A percentile compares a stretch with the other conserved stretches of the same genome.
Evolutionary conservation across 2,113 vertebrate species (phyloP).

Genomic region (Tapirus terrestris): DNA sequence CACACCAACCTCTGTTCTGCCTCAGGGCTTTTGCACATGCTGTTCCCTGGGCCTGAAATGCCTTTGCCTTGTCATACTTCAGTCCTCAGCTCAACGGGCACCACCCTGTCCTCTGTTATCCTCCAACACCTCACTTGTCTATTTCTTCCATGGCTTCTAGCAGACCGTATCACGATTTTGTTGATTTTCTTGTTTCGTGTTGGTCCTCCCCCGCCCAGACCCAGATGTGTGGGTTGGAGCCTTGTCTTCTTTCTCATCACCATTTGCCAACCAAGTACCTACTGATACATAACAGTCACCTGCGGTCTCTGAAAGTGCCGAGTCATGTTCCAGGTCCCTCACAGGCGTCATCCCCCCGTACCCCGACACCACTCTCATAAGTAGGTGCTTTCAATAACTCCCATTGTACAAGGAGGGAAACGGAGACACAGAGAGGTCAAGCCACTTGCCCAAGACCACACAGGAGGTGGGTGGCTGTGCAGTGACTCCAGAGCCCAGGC

Average conservation of each 20-base stretch:
- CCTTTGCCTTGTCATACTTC: not conserved
- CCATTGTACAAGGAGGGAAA: not conserved
- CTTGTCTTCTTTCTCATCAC: too few relatives aligned
- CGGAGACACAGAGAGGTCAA: not conserved
- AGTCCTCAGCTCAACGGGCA: not conserved
- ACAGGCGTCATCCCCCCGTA: accelerated
- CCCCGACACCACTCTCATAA: accelerated
- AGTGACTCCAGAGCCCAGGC: not conserved
- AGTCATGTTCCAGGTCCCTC: too few relatives aligned
- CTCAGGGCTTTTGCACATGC: not conserved
- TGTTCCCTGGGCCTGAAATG: not conserved
- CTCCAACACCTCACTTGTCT: not conserved
- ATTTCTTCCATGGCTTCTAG: not conserved
- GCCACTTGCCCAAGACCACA: not conserved
- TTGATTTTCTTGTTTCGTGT: not conserved
- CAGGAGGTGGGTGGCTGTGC: not conserved
- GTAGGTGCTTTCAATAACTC: not conserved
- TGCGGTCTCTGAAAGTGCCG: not conserved
- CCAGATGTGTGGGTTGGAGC: not conserved
- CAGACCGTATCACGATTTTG: too few relatives aligned
- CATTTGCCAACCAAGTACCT: not conserved
- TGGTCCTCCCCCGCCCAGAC: too few relatives aligned
- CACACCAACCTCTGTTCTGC: not conserved
- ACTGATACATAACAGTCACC: accelerated
- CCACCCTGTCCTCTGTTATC: accelerated